A percentile compares a stretch with the other conserved stretches of the same genome.
Evolutionary conservation across 2,797 vertebrate species (phyloP).

Genomic region (Gallirallus australis): DNA sequence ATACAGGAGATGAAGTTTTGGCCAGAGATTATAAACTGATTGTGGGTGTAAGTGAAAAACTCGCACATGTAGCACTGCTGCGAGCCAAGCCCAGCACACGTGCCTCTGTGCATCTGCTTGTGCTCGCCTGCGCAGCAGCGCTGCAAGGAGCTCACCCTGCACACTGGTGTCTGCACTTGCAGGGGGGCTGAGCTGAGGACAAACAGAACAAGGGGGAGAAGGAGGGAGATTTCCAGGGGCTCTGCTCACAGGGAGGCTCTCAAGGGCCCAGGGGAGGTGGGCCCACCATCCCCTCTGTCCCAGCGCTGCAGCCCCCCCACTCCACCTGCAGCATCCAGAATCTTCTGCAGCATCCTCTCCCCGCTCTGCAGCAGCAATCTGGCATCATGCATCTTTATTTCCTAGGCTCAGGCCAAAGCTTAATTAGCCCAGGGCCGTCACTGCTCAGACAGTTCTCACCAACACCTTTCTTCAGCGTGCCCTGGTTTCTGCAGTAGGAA

Average conservation of each 20-base stretch:
- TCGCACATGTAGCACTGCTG: background rate
- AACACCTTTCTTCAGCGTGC: conserved; percentile 4
- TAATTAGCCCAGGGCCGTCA: background rate
- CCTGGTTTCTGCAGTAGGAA: background rate
- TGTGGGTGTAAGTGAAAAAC: conserved; percentile 4
- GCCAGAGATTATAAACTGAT: conserved; percentile 21
- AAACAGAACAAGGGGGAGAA: background rate
- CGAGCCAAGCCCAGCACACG: background rate
- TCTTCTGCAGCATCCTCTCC: background rate
- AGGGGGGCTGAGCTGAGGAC: background rate
- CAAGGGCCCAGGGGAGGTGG: background rate
- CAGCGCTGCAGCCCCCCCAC: background rate
- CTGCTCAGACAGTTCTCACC: background rate
- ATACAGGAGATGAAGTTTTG: background rate
- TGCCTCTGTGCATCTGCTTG: background rate
- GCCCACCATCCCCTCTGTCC: background rate
- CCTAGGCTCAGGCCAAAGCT: background rate
- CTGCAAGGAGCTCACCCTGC: background rate
- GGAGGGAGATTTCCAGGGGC: background rate
- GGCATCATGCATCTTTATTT: background rate
- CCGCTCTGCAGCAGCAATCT: fast-evolving
- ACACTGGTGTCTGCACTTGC: fast-evolving
- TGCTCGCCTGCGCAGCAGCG: background rate
- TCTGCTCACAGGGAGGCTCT: background rate
- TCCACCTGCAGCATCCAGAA: background rate